These are phyloP conservation scores for Phylloscopus whistleri DNA, from an alignment of 2,113 vertebrate genomes.

Conservation along the genomic window DNA sequence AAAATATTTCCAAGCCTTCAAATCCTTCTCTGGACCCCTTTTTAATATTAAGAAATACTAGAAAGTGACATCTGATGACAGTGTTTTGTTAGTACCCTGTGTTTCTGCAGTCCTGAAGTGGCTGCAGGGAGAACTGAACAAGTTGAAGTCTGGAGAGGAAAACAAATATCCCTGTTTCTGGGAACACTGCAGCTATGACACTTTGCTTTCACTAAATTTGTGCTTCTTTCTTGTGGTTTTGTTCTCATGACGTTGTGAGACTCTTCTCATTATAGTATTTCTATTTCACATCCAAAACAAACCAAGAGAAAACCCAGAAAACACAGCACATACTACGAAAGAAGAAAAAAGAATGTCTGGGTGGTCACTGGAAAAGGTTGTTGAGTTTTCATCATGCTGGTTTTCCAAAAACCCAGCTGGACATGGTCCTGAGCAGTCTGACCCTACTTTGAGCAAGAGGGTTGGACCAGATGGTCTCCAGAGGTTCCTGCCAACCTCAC, in stretches of 20 bases:
- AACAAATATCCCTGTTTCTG: constrained; percentile 36
- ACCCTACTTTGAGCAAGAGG: background rate
- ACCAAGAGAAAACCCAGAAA: constrained; percentile 26
- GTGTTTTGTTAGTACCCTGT: background rate
- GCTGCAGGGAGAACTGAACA: background rate
- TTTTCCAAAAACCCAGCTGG: background rate
- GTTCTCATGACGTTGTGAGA: constrained; percentile 26
- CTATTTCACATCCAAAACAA: constrained; percentile 29
- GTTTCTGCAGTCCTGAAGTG: background rate
- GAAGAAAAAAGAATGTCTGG: background rate
- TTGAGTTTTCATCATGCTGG: background rate
- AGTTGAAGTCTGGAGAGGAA: background rate
- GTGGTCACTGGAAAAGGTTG: background rate
- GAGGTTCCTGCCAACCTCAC: background rate
- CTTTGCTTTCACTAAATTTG: constrained; percentile 14
- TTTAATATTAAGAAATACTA: background rate
- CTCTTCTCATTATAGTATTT: background rate
- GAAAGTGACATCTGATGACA: background rate
- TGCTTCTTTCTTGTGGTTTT: constrained; percentile 28
- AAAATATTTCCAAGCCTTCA: background rate
- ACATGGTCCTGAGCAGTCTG: background rate
- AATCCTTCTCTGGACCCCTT: background rate
- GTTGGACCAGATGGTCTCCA: background rate
- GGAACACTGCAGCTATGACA: background rate
- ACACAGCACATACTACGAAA: background rate